Base-by-base conservation (phyloP, 1,140 invertebrate species). In the Kradibia gibbosae region DNA sequence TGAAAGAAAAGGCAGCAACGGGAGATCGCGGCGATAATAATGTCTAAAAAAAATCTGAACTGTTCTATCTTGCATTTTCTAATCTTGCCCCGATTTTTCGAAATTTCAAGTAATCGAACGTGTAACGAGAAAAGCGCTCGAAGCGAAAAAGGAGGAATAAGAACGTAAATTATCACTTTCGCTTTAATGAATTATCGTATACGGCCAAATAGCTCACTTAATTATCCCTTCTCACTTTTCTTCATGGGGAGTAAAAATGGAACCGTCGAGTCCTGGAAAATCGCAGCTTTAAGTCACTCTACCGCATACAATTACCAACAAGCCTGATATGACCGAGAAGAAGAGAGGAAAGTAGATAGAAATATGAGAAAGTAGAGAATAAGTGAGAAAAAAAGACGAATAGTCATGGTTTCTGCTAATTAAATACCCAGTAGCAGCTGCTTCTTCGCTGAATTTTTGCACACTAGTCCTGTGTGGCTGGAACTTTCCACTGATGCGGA, bases 111-210 rank as follows among this genome's bases (percentile, higher is more conserved):
- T 53, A 70, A 81, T 80, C 71, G 60, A 20, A n/a, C 34, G 60
- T 73, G 67, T 76, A 76, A 81, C 80, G 80, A 81, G 73, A 50
- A 17, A 75, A 48, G 75, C 80, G 80, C 62, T 81, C 76, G 71
- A 50, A 72, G 70, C 34, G 57, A 72, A 36, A 39, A 17, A 53
- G 7, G 15, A 7, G 75, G 57, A 48, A 34, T 65, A 65, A 60
- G 36, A 42, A 42, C 53, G 70, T 62, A 72, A 80, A 73, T 80
- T 60, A 80, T 81, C 79, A 53, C 75, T 50, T 57, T 39, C 3
- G 65, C 73, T 74, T 78, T 83, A 84, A 85, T 85, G 83, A 86
- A 86, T 86, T 80, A 42, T 85, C 82, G 53, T 48, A 62, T 71
- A 53, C 77, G 42, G 70, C 70, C 83, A 79, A 85, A 83, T 83